These are phyloP conservation scores for Chesias legatella DNA, from an alignment of 2,888 invertebrate genomes.

Conservation along the genomic window DNA sequence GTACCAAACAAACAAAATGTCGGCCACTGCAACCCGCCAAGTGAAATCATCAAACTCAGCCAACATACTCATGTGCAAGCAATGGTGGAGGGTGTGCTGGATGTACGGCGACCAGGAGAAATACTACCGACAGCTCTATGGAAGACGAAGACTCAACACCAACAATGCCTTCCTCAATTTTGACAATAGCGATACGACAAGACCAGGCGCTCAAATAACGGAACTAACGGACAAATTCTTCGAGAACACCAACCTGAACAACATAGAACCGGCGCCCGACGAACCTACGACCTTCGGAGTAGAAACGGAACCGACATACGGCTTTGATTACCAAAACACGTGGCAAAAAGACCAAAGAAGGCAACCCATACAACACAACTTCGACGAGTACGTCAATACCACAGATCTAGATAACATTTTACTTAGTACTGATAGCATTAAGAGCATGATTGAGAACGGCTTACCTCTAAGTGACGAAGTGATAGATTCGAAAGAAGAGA, in stretches of 20 bases:
- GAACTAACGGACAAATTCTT: constrained; percentile 75
- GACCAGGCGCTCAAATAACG: constrained; percentile 74
- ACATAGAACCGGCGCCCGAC: constrained; percentile 68
- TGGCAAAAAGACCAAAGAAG: constrained; percentile 78
- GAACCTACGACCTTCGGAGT: constrained; percentile 53
- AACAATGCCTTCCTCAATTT: constrained; percentile 58
- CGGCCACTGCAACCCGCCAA: constrained; percentile 73
- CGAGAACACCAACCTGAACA: constrained; percentile 49
- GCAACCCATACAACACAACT: constrained; percentile 68
- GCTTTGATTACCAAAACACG: constrained; percentile 56
- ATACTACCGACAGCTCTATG: constrained; percentile 91
- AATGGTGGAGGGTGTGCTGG: constrained; percentile 95
- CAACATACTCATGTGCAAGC: constrained; percentile 90
- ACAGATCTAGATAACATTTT: constrained; percentile 66
- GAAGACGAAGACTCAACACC: constrained; percentile 74
- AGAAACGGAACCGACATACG: constrained; percentile 65
- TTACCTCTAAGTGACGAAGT: constrained; percentile 61
- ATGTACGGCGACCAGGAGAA: constrained; percentile 92
- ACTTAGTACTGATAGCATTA: constrained; percentile 62
- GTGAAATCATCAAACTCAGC: constrained; percentile 81
- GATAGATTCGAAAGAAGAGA: constrained; percentile 62
- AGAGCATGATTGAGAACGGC: constrained; percentile 66
- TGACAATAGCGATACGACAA: constrained; percentile 56
- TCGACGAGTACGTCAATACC: constrained; percentile 60
- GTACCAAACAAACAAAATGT: constrained; percentile 53